Base-by-base conservation (phyloP, 2,113 vertebrate genomes). In the Meles meles region DNA sequence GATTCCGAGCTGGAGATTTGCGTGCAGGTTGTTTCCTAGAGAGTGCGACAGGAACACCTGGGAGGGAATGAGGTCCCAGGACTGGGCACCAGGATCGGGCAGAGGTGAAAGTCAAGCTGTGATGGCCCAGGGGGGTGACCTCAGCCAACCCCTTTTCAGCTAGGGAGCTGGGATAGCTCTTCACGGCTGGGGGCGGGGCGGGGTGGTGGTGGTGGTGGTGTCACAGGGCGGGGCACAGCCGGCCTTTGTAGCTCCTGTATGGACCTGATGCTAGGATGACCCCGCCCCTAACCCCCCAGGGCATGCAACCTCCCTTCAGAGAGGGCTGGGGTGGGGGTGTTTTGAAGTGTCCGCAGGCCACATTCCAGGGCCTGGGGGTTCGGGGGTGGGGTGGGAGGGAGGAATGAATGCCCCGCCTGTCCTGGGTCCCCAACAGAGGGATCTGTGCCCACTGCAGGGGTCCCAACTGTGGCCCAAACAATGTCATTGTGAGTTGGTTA, bases 81-180 rank as follows among this genome's bases (percentile, higher is more conserved):
- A 4, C 3, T 8, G 37, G 69, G 27, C 10, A 31, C 9, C n/a
- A 63, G 74, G 67, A 3, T 6, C 5, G 34, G 69, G 27, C 7
- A 21, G 31, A 31, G 20, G 42, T 34, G 63, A 61, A 44, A 5
- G 1, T 4, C 14, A 5, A 42, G 31, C 29, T 42, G 52, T 4
- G 4, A 5, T 3, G 11, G 47, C 23, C 14, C 11, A 4, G 37
- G 14, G 15, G 3, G 4, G 2, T 7, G 63, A 17, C 29, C 72
- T 52, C 42, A 10, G 76, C 37, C 1, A 1, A 5, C 67, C 71
- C 10, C 0, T 2, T 29, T 44, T 29, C 55, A 14, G 21, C 34
- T 88, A 39, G 18, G 79, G 69, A 55, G n/a, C 47, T 34, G 83
- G 31, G 65, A 0, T 3, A 27, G 12, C 59, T 31, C 44, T 55